These are phyloP conservation scores for Apeira syringaria DNA, from an alignment of 2,888 invertebrate species.

Conservation along the genomic window DNA sequence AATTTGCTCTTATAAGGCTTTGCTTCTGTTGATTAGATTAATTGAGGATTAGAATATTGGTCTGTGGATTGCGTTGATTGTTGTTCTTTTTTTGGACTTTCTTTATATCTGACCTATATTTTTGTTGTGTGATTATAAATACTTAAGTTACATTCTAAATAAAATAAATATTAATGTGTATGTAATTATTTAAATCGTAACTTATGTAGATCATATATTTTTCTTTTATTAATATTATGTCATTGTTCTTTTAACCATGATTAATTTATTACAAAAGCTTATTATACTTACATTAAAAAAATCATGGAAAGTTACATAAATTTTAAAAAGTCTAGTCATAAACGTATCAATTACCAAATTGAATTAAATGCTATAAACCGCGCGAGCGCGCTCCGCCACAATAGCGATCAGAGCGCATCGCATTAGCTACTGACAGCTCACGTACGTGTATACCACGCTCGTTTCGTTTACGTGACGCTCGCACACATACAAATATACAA, in stretches of 20 bases:
- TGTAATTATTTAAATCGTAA: too few relatives aligned
- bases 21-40: slow-evolving; percentile 44
- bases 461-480: slow-evolving; percentile 79
- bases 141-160: too few relatives aligned
- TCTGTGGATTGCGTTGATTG: neutral
- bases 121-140: too few relatives aligned
- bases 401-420: slow-evolving; percentile 79
- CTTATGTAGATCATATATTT: too few relatives aligned
- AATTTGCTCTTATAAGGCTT: slow-evolving; percentile 70
- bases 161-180: too few relatives aligned
- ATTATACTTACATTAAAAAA: too few relatives aligned
- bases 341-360: slow-evolving; percentile 82
- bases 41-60: slow-evolving; percentile 32
- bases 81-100: too few relatives aligned
- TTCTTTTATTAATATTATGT: too few relatives aligned
- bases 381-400: slow-evolving; percentile 71
- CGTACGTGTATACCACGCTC: slow-evolving; percentile 75
- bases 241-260: too few relatives aligned
- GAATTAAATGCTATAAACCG: slow-evolving; percentile 81
- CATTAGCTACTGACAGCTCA: slow-evolving; percentile 80
- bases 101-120: too few relatives aligned
- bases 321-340: slow-evolving; percentile 58
- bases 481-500: slow-evolving; percentile 59
- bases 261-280: too few relatives aligned
- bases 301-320: slow-evolving; percentile 41